Conservation (phyloP, 2,888 invertebrate species). For the Rhamnusium bicolor region DNA sequence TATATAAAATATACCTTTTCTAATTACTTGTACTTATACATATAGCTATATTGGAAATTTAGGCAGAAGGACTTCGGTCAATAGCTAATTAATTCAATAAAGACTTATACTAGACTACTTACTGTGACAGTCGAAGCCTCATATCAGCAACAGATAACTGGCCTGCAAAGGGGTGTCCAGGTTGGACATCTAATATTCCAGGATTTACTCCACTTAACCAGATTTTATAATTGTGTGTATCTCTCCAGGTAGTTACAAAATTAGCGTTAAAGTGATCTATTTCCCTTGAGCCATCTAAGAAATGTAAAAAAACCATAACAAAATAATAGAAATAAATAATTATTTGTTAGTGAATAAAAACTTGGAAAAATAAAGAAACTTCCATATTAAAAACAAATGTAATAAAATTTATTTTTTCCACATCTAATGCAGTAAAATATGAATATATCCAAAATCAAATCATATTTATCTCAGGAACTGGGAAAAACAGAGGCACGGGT, state of each 20-base stretch:
- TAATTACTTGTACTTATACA: too few species aligned
- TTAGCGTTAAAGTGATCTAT: conserved; percentile 90
- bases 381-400: too few species aligned
- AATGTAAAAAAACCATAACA: background rate
- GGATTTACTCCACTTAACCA: conserved; percentile 83
- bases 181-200: conserved; percentile 80
- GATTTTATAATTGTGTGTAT: conserved; percentile 89
- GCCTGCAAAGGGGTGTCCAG: conserved; percentile 95
- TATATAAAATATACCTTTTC: too few species aligned
- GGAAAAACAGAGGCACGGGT: too few species aligned
- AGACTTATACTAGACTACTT: conserved; percentile 70
- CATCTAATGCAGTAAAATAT: too few species aligned
- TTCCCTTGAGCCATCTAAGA: conserved; percentile 82
- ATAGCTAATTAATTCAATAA: too few species aligned
- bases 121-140: conserved; percentile 93
- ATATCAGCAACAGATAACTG: conserved; percentile 95
- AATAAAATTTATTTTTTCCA: too few species aligned
- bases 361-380: too few species aligned
- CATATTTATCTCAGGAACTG: too few species aligned
- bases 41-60: too few species aligned
- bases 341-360: background rate
- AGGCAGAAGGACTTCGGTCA: too few species aligned
- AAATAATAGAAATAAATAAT: conserved; percentile 1
- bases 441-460: too few species aligned
- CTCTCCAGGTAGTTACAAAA: conserved; percentile 89